Evolutionary conservation across 1,140 invertebrate species (phyloP).

Genomic region (Neomicropteryx cornuta): DNA sequence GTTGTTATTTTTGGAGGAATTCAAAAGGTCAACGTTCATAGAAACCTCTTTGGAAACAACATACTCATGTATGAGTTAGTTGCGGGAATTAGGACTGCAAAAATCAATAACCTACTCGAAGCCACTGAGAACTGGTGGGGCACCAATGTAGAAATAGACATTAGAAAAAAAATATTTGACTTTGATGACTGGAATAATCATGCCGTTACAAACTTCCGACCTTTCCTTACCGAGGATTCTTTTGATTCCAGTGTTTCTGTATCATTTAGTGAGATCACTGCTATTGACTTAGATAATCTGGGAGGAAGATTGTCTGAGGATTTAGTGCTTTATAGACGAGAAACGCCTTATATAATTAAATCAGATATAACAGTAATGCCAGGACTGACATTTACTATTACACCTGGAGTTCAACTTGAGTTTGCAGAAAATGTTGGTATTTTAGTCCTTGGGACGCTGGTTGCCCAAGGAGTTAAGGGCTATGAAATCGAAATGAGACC

Average conservation of each 20-base stretch:
- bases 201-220: conserved; percentile 80
- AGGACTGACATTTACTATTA: conserved; percentile 71
- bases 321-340: conserved; percentile 53
- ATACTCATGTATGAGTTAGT: conserved; percentile 82
- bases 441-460: conserved; percentile 85
- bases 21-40: conserved; percentile 83
- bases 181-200: conserved; percentile 99
- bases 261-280: conserved; percentile 42
- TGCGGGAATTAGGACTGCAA: conserved; percentile 81
- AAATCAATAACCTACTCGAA: conserved; percentile 78
- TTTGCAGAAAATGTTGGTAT: conserved; percentile 96
- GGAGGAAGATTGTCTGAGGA: conserved; percentile 75
- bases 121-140: conserved; percentile 97
- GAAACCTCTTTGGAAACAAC: conserved; percentile 88
- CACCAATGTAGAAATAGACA: conserved; percentile 52
- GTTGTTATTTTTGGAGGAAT: conserved; percentile 88
- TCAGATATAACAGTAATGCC: conserved; percentile 97
- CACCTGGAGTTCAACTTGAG: conserved; percentile 84
- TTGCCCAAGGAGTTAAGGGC: conserved; percentile 67
- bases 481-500: conserved; percentile 80
- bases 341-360: conserved; percentile 70
- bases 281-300: conserved; percentile 54
- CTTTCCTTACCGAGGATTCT: conserved; percentile 69
- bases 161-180: conserved; percentile 87
- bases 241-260: conserved; percentile 68